Conservation (phyloP, 2,888 invertebrate genomes). For the Malachius bipustulatus region DNA sequence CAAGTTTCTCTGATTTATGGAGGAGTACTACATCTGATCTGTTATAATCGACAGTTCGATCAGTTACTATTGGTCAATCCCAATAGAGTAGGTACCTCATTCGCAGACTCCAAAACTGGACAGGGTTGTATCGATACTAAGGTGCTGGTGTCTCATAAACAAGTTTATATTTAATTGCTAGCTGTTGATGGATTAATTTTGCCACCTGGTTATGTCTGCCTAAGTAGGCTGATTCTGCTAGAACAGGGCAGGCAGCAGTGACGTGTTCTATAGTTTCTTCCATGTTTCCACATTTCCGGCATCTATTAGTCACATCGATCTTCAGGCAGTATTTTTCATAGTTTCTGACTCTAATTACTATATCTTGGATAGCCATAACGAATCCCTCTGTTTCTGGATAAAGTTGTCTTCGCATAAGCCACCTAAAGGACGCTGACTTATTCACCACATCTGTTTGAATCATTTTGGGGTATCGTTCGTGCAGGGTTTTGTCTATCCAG, state of each 20-base stretch:
- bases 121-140: background rate
- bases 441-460: background rate
- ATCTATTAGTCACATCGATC: background rate
- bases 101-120: background rate
- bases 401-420: background rate
- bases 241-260: background rate
- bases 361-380: slow-evolving; percentile 1
- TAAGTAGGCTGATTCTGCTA: background rate
- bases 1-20: background rate
- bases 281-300: background rate
- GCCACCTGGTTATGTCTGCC: slow-evolving; percentile 2
- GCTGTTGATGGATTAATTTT: background rate
- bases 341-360: background rate
- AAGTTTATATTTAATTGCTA: background rate
- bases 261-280: slow-evolving; percentile 2
- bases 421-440: background rate
- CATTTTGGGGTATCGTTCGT: background rate
- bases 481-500: background rate
- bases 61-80: background rate
- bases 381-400: slow-evolving; percentile 2
- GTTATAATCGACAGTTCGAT: background rate
- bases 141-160: background rate
- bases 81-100: background rate
- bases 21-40: background rate
- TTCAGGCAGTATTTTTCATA: slow-evolving; percentile 1